phyloP scores from a whole-genome alignment of 2,888 invertebrate species.

The Argyra leucocephala region DNA sequence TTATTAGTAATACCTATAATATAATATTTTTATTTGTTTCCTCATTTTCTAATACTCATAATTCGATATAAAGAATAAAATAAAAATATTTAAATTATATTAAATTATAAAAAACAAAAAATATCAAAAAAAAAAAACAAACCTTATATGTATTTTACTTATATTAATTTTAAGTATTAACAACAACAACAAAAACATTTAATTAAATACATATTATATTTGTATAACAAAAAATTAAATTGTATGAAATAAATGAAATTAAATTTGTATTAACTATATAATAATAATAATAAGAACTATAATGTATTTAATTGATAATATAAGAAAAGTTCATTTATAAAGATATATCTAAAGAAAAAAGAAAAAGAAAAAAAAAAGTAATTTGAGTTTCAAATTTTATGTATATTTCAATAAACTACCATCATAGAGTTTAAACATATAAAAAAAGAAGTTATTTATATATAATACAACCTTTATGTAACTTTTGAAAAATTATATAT shows the following conservation, averaged over 20 bases:
- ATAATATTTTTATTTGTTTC: no score
- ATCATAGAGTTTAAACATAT: slow-evolving; percentile 17
- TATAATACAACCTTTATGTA: slow-evolving; percentile 13
- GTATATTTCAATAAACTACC: slow-evolving; percentile 17
- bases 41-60: no score
- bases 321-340: not conserved
- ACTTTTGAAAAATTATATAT: slow-evolving; percentile 14
- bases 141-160: no score
- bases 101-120: no score
- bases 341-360: not conserved
- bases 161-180: no score
- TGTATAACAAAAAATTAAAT: no score
- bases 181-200: no score
- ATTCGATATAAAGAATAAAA: no score
- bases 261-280: not conserved
- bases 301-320: not conserved
- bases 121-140: no score
- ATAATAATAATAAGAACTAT: not conserved
- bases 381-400: slow-evolving; percentile 15
- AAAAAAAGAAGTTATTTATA: slow-evolving; percentile 14
- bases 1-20: no score
- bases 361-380: not conserved
- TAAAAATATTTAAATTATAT: no score
- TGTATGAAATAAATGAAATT: not conserved
- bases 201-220: no score